A percentile compares a stretch with the other conserved stretches of the same genome.
Conservation (phyloP, 2,113 vertebrate species). For the Ctenodactylus gundi region DNA sequence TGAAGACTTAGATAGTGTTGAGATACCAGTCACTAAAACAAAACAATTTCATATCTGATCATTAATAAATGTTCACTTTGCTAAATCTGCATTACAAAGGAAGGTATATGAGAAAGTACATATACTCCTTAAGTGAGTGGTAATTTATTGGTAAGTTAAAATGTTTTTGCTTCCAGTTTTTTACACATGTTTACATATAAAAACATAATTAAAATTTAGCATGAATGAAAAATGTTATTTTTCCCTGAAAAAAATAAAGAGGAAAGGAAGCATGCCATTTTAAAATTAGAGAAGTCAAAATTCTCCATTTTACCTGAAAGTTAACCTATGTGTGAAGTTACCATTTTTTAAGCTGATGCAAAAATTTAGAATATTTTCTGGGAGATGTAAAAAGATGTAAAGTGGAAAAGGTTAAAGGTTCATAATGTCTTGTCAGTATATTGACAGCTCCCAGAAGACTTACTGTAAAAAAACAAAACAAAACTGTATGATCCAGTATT, state of each 20-base stretch:
- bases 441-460: neutral
- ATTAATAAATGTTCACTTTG: constrained; percentile 32
- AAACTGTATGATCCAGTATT: neutral
- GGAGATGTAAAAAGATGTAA: neutral
- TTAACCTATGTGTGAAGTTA: neutral
- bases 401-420: neutral
- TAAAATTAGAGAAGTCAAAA: neutral
- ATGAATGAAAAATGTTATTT: constrained; percentile 7
- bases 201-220: neutral
- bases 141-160: neutral
- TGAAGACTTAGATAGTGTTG: neutral
- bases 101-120: neutral
- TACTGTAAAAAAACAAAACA: neutral
- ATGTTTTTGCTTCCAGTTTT: neutral
- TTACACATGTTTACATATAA: neutral
- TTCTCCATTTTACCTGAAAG: neutral
- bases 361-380: neutral
- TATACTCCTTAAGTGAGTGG: neutral
- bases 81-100: neutral
- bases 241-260: constrained; percentile 8
- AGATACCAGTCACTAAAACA: neutral
- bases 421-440: neutral
- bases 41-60: neutral
- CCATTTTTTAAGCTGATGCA: neutral
- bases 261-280: neutral